Base-by-base conservation (phyloP, 1,140 invertebrate species). In the Mactra quadrangularis region DNA sequence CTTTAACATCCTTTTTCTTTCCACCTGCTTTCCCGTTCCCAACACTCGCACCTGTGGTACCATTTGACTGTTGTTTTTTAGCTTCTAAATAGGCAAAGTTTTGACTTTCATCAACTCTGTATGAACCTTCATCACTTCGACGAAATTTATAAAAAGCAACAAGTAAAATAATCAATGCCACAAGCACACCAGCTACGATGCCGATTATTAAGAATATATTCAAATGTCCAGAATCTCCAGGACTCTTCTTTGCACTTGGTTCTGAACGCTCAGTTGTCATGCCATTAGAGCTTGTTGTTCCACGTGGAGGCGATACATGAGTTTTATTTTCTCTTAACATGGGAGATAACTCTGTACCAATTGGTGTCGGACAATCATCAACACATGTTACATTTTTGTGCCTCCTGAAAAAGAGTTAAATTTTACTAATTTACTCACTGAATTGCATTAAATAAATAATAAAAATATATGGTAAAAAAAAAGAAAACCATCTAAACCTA, bases 121-220 rank as follows among this genome's bases (percentile, higher is more conserved):
- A 98, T 22, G 96, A 96, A 17, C 96, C 95, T 90, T 98, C 97
- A 19, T 97, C 95, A 57, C 97, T 95, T 86, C 96, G 96, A 92
- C 97, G 96, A 92, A 97, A 97, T 92, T 97, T 97, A 84, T 98
- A 95, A 75, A 99, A 96, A 62, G 98, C 95, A 41, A 98, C 95
- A 25, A 98, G 96, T 71, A 99, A 96, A 41, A 98, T 94, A 17
- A 99, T 96, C 78, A 99, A 96, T 31, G 97, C 97, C 88, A 99
- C 98, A 53, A 99, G 94, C 9, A 97, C 96, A 29, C 96, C 97
- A 0, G 97, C 97, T 75, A 98, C 97, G 82, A 98, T 97, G 66
- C 96, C 96, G 50, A 98, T 97, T 55, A 97, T 96, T 83, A 97
- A 94, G 25, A 86, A 90, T 52, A 91, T 86, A 64, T 90, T 91